Percentiles rank a stretch among this genome's conserved stretches.
These are phyloP conservation scores for Oceanodroma tethys DNA, from an alignment of 2,113 vertebrate genomes.

Conservation along the genomic window DNA sequence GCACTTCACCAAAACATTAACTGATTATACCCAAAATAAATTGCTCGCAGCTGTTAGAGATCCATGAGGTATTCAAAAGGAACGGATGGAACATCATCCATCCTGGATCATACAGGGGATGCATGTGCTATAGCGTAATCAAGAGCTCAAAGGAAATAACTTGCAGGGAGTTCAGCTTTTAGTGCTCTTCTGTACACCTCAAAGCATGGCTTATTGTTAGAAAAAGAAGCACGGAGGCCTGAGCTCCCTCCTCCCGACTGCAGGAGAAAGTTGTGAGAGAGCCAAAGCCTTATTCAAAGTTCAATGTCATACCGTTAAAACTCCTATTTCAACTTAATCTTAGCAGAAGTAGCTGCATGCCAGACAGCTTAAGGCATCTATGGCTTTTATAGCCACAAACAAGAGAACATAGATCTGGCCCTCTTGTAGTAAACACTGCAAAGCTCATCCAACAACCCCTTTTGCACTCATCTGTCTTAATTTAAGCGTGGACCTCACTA, in stretches of 20 bases:
- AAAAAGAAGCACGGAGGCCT: not conserved
- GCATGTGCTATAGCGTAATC: not conserved
- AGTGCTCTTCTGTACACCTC: not conserved
- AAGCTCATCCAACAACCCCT: not conserved
- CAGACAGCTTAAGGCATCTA: not conserved
- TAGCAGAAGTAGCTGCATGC: not conserved
- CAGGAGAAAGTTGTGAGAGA: not conserved
- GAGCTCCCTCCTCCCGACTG: not conserved
- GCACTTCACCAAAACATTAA: constrained; percentile 4
- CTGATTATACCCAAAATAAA: constrained; percentile 35
- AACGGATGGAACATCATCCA: not conserved
- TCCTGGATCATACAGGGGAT: not conserved
- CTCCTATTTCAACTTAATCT: not conserved
- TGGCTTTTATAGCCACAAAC: not conserved
- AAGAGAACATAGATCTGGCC: not conserved
- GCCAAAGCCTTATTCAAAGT: not conserved
- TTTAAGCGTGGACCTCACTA: not conserved
- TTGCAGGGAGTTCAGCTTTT: not conserved
- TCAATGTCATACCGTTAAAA: not conserved
- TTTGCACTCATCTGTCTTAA: not conserved
- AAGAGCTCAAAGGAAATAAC: constrained; percentile 38
- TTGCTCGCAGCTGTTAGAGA: constrained; percentile 2
- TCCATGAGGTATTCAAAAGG: not conserved
- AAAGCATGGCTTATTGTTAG: not conserved
- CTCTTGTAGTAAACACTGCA: not conserved